These are phyloP conservation scores for Anastrepha obliqua DNA, from an alignment of 1,140 invertebrate genomes.

Conservation along the genomic window DNA sequence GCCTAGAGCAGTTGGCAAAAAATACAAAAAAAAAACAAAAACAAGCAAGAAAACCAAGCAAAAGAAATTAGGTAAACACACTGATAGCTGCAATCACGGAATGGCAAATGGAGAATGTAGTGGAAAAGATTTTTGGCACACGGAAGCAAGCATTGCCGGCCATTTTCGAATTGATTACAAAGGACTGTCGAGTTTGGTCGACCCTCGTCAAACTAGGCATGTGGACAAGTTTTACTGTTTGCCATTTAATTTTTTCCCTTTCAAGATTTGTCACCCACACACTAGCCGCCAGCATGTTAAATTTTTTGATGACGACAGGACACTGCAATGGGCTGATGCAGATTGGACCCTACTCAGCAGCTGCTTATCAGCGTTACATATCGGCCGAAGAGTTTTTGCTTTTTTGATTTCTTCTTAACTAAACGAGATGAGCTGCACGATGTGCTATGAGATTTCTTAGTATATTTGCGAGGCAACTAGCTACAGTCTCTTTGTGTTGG, in stretches of 20 bases:
- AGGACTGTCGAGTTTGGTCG: neutral
- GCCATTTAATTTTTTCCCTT: neutral
- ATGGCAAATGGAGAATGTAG: neutral
- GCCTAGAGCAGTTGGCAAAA: neutral
- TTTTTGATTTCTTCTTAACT: neutral
- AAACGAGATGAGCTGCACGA: neutral
- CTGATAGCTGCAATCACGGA: neutral
- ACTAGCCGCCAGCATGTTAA: neutral
- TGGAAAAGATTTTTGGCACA: neutral
- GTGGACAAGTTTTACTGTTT: neutral
- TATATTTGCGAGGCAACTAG: neutral
- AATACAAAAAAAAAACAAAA: neutral
- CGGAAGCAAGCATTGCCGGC: neutral
- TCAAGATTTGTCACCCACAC: neutral
- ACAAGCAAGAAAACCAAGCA: neutral
- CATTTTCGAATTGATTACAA: neutral
- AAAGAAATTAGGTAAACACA: neutral
- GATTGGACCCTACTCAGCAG: slow-evolving; percentile 18
- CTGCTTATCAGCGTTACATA: slow-evolving; percentile 27
- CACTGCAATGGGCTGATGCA: neutral
- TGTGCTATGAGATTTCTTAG: neutral
- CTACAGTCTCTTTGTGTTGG: neutral
- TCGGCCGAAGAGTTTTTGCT: neutral
- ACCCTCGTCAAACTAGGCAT: neutral
- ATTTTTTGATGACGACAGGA: neutral